A percentile compares a stretch with the other conserved stretches of the same genome.
These are phyloP conservation scores for Neocloeon triangulifer DNA, from an alignment of 1,140 invertebrate genomes.

Conservation along the genomic window DNA sequence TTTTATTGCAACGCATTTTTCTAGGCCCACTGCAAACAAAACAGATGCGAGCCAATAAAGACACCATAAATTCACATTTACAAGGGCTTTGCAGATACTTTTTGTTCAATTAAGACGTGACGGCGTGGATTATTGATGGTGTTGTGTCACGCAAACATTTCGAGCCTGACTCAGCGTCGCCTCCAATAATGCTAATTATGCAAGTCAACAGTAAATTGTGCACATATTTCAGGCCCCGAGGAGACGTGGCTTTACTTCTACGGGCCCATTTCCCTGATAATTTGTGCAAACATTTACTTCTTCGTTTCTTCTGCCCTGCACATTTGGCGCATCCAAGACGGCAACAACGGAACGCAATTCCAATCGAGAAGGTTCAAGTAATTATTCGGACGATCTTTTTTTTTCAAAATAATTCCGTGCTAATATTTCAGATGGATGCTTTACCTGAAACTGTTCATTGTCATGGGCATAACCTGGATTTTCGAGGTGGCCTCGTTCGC, in stretches of 20 bases:
- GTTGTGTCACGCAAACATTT: too few species aligned
- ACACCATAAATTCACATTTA: too few species aligned
- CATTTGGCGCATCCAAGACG: conserved; percentile 25
- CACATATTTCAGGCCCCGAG: conserved; percentile 20
- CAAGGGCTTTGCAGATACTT: too few species aligned
- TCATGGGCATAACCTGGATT: conserved; percentile 50
- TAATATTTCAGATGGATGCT: conserved; percentile 25
- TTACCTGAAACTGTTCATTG: conserved; percentile 39
- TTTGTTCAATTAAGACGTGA: too few species aligned
- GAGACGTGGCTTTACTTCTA: conserved; percentile 38
- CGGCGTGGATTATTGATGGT: too few species aligned
- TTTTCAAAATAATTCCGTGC: conserved; percentile 10
- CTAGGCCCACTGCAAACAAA: too few species aligned
- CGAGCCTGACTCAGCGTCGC: too few species aligned
- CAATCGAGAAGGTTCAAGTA: conserved; percentile 30
- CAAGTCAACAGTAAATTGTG: too few species aligned
- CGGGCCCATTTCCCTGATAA: conserved; percentile 29
- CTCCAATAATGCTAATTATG: too few species aligned
- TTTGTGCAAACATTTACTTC: conserved; percentile 28
- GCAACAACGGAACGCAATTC: conserved; percentile 23
- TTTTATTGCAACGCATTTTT: too few species aligned
- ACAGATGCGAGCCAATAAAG: too few species aligned
- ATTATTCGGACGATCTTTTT: conserved; percentile 2
- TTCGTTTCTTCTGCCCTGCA: conserved; percentile 27
- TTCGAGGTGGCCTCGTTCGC: conserved; percentile 33